These are phyloP conservation scores for Polypedilum vanderplanki DNA, from an alignment of 1,140 invertebrate genomes.

Conservation along the genomic window DNA sequence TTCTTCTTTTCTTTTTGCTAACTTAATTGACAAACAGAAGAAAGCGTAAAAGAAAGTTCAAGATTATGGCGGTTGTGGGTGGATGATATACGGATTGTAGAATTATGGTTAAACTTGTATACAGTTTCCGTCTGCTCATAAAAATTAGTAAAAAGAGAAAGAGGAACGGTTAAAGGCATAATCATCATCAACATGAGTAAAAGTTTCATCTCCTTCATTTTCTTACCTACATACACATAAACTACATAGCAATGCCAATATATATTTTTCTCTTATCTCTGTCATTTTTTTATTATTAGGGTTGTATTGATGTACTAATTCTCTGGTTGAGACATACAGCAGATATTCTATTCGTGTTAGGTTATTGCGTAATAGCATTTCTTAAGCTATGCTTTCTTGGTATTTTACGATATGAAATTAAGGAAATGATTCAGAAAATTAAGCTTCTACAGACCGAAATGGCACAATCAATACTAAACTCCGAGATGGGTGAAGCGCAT, in stretches of 20 bases:
- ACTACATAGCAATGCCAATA: too few relatives aligned
- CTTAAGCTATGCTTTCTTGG: constrained; percentile 84
- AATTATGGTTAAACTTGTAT: too few relatives aligned
- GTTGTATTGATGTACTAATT: constrained; percentile 63
- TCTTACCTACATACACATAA: background rate
- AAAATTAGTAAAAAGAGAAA: background rate
- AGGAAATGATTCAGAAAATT: constrained; percentile 88
- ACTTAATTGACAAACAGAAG: too few relatives aligned
- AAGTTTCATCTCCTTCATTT: background rate
- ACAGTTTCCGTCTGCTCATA: background rate
- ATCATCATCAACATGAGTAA: constrained; percentile 13
- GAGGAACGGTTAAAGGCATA: background rate
- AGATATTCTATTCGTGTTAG: constrained; percentile 73
- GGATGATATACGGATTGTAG: too few relatives aligned
- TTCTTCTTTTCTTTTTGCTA: too few relatives aligned
- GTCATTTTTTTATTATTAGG: constrained; percentile 36
- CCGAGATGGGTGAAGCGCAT: constrained; percentile 39
- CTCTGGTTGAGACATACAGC: constrained; percentile 69
- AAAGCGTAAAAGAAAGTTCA: too few relatives aligned
- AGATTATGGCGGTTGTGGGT: too few relatives aligned
- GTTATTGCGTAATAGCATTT: constrained; percentile 84
- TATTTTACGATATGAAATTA: constrained; percentile 75
- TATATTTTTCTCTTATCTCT: constrained; percentile 21
- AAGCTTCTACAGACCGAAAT: constrained; percentile 52
- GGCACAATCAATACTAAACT: constrained; percentile 35